phyloP scores from a whole-genome alignment of 1,140 invertebrate species.

The Drosophila pachea region DNA sequence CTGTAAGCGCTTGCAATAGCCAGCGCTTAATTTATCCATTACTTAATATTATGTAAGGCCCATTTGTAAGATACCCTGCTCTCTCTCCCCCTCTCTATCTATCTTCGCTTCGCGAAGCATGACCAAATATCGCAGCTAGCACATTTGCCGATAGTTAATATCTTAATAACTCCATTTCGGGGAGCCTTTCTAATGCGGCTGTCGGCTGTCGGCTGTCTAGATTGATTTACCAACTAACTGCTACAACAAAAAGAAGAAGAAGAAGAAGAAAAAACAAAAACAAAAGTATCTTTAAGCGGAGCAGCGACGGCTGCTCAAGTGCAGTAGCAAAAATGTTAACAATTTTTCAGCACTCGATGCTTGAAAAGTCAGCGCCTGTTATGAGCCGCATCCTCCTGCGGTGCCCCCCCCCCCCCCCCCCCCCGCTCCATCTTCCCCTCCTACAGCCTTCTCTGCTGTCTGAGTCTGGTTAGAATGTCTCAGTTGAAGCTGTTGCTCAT shows the following conservation, averaged over 20 bases:
- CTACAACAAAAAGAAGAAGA: neutral
- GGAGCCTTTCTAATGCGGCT: conserved; percentile 42
- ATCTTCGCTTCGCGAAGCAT: conserved; percentile 7
- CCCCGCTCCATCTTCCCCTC: neutral
- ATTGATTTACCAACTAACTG: conserved; percentile 60
- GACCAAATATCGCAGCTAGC: conserved; percentile 18
- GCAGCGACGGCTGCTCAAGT: conserved; percentile 55
- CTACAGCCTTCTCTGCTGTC: neutral
- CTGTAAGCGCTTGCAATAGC: no score
- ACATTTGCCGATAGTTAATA: conserved; percentile 22
- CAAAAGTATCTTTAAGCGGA: neutral
- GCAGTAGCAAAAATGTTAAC: conserved; percentile 77
- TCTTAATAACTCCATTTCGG: conserved; percentile 67
- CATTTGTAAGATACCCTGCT: neutral
- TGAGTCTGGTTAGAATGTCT: conserved; percentile 60
- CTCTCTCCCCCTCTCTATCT: no score
- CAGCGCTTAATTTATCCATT: conserved; percentile 11
- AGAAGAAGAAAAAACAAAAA: neutral
- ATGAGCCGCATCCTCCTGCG: neutral
- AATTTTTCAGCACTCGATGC: conserved; percentile 74
- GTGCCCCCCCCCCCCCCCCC: neutral
- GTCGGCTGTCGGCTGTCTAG: conserved; percentile 49
- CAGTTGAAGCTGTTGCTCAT: conserved; percentile 12
- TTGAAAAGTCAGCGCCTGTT: conserved; percentile 71
- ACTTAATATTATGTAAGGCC: neutral